phyloP scores from a whole-genome alignment of 2,113 vertebrate species.

The Phasianus colchicus region DNA sequence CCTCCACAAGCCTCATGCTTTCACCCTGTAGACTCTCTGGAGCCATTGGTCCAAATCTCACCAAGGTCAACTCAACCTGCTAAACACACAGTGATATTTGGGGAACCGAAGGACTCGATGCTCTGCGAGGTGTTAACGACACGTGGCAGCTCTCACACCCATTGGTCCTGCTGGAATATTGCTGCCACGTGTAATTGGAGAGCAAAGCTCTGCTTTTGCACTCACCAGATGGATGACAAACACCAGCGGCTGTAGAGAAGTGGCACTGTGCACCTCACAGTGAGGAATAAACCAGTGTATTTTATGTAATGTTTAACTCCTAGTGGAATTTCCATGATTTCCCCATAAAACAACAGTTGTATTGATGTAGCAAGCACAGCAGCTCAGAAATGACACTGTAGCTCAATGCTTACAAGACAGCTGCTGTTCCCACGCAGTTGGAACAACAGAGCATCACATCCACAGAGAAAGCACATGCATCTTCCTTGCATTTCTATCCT shows the following conservation, averaged over 20 bases:
- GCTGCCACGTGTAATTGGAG: accelerated
- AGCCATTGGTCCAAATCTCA: not conserved
- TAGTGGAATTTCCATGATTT: not conserved
- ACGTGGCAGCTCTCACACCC: not conserved
- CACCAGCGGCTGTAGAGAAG: not conserved
- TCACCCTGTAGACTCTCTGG: constrained; percentile 3
- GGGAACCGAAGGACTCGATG: not conserved
- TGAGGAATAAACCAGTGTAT: not conserved
- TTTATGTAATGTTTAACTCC: accelerated
- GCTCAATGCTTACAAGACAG: accelerated
- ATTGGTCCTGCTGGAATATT: not conserved
- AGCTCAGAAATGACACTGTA: accelerated
- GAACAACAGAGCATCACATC: not conserved
- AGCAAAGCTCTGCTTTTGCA: not conserved
- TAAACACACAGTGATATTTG: accelerated
- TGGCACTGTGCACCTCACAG: accelerated
- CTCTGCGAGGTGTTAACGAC: accelerated
- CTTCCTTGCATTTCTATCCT: not conserved
- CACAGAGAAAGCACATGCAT: no score
- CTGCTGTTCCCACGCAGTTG: not conserved
- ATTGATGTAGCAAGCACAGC: not conserved
- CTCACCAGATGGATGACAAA: accelerated
- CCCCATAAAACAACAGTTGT: accelerated
- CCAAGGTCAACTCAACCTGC: not conserved
- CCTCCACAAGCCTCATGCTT: not conserved